Conservation (phyloP, 1,140 invertebrate species). For the Chironomus tepperi region DNA sequence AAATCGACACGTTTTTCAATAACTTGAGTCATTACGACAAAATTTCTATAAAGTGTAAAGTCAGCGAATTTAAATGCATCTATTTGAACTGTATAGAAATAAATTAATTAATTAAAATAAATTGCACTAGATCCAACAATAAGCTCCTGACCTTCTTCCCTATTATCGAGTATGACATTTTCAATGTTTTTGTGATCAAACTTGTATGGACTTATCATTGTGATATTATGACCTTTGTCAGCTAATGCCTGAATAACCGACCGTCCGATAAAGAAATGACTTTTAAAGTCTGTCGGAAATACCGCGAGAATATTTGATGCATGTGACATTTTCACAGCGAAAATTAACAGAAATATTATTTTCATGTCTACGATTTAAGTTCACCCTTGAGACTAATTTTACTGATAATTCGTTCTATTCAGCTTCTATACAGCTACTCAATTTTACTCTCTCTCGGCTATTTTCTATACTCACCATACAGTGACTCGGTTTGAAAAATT, state of each 20-base stretch:
- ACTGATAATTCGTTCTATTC: no score
- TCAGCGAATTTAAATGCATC: not conserved
- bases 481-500: no score
- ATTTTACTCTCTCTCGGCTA: no score
- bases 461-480: no score
- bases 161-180: not conserved
- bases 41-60: not conserved
- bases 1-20: not conserved
- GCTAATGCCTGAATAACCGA: constrained; percentile 54
- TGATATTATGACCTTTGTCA: constrained; percentile 57
- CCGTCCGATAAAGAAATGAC: constrained; percentile 54
- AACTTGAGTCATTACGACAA: not conserved
- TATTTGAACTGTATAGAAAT: not conserved
- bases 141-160: not conserved
- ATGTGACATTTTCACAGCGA: constrained; percentile 27
- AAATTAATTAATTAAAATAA: not conserved
- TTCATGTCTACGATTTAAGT: no score
- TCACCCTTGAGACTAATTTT: no score
- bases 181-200: constrained; percentile 34
- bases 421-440: no score
- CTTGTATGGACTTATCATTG: constrained; percentile 54
- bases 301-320: constrained; percentile 46
- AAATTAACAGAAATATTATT: no score
- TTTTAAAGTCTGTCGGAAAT: constrained; percentile 48
- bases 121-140: not conserved